A percentile compares a stretch with the other conserved stretches of the same genome.
Evolutionary conservation across 2,797 vertebrate species (phyloP).

Genomic region (Neomorphus geoffroyi): DNA sequence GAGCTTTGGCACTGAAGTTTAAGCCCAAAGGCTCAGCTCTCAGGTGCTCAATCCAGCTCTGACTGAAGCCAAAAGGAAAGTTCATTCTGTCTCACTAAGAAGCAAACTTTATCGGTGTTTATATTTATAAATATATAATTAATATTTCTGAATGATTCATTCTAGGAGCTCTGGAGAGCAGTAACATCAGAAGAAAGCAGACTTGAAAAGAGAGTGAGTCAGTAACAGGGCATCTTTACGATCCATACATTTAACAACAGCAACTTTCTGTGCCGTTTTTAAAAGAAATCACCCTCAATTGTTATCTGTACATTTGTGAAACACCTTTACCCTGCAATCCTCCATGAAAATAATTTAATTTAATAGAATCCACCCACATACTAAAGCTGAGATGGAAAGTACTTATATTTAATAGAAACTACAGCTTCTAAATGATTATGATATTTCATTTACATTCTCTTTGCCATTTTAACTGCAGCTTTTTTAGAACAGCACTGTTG

Average conservation of each 20-base stretch:
- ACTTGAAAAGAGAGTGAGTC: background rate
- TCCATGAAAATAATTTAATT: conserved; percentile 3
- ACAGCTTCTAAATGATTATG: background rate
- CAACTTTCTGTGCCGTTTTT: background rate
- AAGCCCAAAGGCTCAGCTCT: background rate
- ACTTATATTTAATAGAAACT: conserved; percentile 32
- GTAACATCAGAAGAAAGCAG: conserved; percentile 1
- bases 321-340: background rate
- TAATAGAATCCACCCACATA: conserved; percentile 4
- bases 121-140: background rate
- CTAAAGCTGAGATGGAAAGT: background rate
- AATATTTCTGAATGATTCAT: background rate
- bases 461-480: conserved; percentile 12
- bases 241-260: background rate
- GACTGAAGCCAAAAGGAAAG: background rate
- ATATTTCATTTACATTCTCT: conserved; percentile 41
- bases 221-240: background rate
- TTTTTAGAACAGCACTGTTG: background rate
- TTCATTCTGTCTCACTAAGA: background rate
- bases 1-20: background rate
- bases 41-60: background rate
- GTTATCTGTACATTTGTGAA: background rate
- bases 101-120: background rate
- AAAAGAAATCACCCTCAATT: background rate
- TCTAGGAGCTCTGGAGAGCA: background rate